Percentiles rank a stretch among this genome's conserved stretches.
These are phyloP conservation scores for Microplitis deprimator DNA, from an alignment of 2,888 invertebrate species.

Conservation along the genomic window DNA sequence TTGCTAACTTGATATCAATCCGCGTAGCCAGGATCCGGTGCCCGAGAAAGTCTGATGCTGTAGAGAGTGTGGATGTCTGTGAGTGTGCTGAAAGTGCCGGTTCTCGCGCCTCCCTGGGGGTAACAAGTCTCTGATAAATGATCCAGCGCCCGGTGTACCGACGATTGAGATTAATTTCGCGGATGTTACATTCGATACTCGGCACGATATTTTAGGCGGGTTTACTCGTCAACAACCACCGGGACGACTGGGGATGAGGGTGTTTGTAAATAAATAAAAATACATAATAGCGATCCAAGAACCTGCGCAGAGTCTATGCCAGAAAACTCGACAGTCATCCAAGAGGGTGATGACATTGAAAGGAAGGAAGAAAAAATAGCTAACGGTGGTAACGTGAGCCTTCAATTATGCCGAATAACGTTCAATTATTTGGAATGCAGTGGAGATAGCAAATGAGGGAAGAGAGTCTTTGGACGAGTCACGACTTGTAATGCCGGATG, in stretches of 20 bases:
- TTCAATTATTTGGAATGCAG: constrained; percentile 39
- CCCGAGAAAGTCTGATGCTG: constrained; percentile 8
- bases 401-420: constrained; percentile 53
- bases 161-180: constrained; percentile 69
- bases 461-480: constrained; percentile 42
- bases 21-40: constrained; percentile 41
- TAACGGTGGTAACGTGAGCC: constrained; percentile 44
- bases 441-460: constrained; percentile 13
- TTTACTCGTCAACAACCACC: constrained; percentile 11
- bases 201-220: constrained; percentile 43
- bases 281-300: constrained; percentile 1
- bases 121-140: constrained; percentile 69
- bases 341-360: constrained; percentile 11
- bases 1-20: constrained; percentile 67
- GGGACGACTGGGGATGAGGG: background rate
- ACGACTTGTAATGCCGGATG: constrained; percentile 37
- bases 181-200: constrained; percentile 41
- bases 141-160: constrained; percentile 53
- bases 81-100: constrained; percentile 21
- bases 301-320: background rate
- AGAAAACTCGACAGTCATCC: background rate
- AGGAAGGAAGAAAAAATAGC: constrained; percentile 29
- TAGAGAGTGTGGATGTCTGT: background rate
- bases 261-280: constrained; percentile 36
- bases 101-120: constrained; percentile 48